A percentile compares a stretch with the other conserved stretches of the same genome.
phyloP scores from a whole-genome alignment of 2,888 invertebrate genomes.

The Sericinus montela region DNA sequence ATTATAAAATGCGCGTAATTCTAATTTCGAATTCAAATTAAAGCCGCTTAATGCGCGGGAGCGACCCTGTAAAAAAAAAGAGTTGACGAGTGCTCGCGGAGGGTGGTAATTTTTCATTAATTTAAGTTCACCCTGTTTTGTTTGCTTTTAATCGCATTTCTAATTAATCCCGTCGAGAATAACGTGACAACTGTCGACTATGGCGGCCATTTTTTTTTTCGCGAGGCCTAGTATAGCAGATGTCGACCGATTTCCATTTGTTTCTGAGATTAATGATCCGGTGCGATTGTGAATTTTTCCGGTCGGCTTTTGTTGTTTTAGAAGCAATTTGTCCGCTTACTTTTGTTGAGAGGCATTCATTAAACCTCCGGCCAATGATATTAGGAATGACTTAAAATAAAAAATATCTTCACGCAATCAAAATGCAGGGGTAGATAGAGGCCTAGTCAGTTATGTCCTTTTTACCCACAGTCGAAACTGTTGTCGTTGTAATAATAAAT shows the following conservation, averaged over 20 bases:
- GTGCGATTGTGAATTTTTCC: constrained; percentile 79
- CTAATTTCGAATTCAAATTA: constrained; percentile 80
- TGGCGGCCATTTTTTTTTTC: constrained; percentile 67
- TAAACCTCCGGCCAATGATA: constrained; percentile 70
- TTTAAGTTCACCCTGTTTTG: constrained; percentile 80
- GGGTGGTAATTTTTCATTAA: constrained; percentile 81
- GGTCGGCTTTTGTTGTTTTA: constrained; percentile 79
- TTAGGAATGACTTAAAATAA: constrained; percentile 59
- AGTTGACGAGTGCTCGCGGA: constrained; percentile 77
- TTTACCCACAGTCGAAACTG: too few relatives aligned
- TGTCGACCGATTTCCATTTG: constrained; percentile 79
- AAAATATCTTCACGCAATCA: too few relatives aligned
- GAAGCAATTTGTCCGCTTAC: constrained; percentile 79
- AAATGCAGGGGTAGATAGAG: too few relatives aligned
- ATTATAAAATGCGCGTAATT: constrained; percentile 80
- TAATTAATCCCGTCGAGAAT: constrained; percentile 80
- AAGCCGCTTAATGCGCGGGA: constrained; percentile 80
- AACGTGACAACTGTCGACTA: constrained; percentile 80
- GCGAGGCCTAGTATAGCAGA: constrained; percentile 70
- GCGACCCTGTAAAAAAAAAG: constrained; percentile 78
- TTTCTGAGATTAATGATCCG: constrained; percentile 80
- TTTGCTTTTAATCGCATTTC: constrained; percentile 80
- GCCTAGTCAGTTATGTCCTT: too few relatives aligned
- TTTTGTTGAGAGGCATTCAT: constrained; percentile 74
- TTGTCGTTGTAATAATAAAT: too few relatives aligned